These are phyloP conservation scores for Colius striatus DNA, from an alignment of 2,113 vertebrate genomes.

Conservation along the genomic window DNA sequence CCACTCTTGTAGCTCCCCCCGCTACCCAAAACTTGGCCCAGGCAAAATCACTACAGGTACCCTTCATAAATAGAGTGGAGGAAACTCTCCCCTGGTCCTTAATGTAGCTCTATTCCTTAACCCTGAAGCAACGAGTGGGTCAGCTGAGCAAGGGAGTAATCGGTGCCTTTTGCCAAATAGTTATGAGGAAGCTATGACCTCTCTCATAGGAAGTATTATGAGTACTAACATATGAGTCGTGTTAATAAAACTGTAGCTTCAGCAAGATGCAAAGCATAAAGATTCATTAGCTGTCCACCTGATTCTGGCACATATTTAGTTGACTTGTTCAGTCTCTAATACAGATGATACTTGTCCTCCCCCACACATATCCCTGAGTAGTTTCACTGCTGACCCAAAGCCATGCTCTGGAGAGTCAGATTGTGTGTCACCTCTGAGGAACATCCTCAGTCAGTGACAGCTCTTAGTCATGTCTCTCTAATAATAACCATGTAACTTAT, in stretches of 20 bases:
- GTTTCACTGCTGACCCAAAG: not conserved
- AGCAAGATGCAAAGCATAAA: not conserved
- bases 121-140: not conserved
- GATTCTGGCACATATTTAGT: not conserved
- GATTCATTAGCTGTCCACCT: not conserved
- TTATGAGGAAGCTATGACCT: fast-evolving
- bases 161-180: not conserved
- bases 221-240: not conserved
- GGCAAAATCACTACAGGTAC: too few species aligned
- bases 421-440: not conserved
- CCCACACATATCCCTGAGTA: not conserved
- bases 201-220: not conserved
- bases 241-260: not conserved
- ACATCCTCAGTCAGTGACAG: not conserved
- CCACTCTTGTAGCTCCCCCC: too few species aligned
- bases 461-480: not conserved
- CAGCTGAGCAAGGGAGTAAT: not conserved
- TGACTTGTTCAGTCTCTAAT: not conserved
- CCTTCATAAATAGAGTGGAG: not conserved
- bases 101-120: not conserved
- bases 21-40: too few species aligned
- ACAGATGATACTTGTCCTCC: not conserved
- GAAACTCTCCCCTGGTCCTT: too few species aligned
- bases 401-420: not conserved
- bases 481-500: not conserved